Percentiles rank a stretch among this genome's conserved stretches.
phyloP scores from a whole-genome alignment of 2,888 invertebrate species.

The Hirtodrosophila histrioides region DNA sequence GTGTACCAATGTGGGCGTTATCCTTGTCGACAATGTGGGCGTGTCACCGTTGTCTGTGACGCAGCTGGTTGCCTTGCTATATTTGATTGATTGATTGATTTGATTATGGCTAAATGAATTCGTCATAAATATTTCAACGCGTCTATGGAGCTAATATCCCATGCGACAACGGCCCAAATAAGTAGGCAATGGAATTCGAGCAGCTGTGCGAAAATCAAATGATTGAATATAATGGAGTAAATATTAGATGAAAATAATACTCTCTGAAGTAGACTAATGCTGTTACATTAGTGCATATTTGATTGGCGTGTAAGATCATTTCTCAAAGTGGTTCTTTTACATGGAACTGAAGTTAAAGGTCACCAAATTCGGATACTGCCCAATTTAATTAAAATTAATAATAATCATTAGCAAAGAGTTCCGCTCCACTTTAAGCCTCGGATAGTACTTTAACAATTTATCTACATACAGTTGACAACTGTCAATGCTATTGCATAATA shows the following conservation, averaged over 20 bases:
- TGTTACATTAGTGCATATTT: background rate
- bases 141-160: constrained; percentile 28
- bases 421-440: too few species aligned
- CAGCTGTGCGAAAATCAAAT: constrained; percentile 43
- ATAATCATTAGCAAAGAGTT: too few species aligned
- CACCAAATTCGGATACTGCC: too few species aligned
- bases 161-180: constrained; percentile 9
- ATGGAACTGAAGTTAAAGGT: too few species aligned
- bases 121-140: constrained; percentile 59
- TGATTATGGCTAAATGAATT: constrained; percentile 55
- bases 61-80: constrained; percentile 34
- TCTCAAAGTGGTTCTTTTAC: too few species aligned
- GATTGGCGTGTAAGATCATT: too few species aligned
- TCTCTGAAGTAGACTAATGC: background rate
- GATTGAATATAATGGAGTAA: constrained; percentile 31
- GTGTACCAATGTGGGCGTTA: constrained; percentile 19
- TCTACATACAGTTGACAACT: too few species aligned
- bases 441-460: too few species aligned
- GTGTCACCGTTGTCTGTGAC: constrained; percentile 21
- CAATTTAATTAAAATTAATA: too few species aligned
- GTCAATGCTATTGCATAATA: background rate
- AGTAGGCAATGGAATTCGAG: constrained; percentile 17
- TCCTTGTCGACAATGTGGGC: constrained; percentile 33
- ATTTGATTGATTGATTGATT: constrained; percentile 72
- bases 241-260: constrained; percentile 6